Conservation (phyloP, 2,888 invertebrate species). For the Carterocephalus palaemon region DNA sequence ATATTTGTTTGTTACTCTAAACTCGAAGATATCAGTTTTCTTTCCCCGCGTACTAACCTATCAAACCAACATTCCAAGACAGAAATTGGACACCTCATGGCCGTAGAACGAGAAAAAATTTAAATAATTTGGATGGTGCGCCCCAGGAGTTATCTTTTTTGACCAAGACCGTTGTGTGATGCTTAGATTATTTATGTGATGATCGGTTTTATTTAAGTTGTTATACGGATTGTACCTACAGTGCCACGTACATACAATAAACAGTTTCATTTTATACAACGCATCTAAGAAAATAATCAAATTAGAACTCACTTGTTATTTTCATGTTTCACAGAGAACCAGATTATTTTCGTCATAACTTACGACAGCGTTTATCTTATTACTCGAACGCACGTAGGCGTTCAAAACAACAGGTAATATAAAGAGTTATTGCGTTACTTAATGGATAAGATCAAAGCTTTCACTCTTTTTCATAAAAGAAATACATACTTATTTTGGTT, state of each 20-base stretch:
- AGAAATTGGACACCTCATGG: constrained; percentile 70
- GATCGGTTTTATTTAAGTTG: constrained; percentile 62
- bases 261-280: constrained; percentile 46
- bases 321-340: constrained; percentile 17
- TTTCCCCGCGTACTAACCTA: constrained; percentile 3
- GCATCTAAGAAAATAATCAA: constrained; percentile 45
- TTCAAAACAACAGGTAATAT: too few relatives aligned
- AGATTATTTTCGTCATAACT: too few relatives aligned
- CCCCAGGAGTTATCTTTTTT: constrained; percentile 58
- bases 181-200: constrained; percentile 57
- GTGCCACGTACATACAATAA: constrained; percentile 53
- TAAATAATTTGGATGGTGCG: constrained; percentile 62
- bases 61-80: constrained; percentile 60
- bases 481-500: neutral
- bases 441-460: too few relatives aligned
- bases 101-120: constrained; percentile 57
- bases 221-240: constrained; percentile 49
- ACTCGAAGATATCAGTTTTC: constrained; percentile 12
- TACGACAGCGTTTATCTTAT: neutral
- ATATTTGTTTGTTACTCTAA: constrained; percentile 1
- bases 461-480: neutral
- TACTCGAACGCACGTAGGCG: neutral
- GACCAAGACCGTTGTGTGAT: constrained; percentile 42
- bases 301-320: constrained; percentile 42
- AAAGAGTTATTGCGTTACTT: too few relatives aligned